Base-by-base conservation (phyloP, 2,888 invertebrate genomes). In the Toxonevra muliebris region DNA sequence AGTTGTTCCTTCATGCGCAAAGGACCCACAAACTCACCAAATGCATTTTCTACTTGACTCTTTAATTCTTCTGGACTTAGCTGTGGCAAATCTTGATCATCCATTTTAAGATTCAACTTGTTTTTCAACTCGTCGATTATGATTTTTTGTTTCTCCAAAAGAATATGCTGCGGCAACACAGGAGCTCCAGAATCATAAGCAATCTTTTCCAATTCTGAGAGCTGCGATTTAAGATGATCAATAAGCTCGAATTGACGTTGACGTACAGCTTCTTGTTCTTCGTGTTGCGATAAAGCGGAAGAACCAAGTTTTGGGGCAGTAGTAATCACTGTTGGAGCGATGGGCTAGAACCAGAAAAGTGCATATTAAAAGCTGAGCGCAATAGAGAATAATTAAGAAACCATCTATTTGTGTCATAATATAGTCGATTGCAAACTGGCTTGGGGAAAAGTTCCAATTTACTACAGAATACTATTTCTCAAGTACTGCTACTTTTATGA, bases 1-100 rank as follows among this genome's bases (percentile, higher is more conserved):
- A 99, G 88, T 85, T 98, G 97, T 80, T 98, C 98, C 85, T 98
- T 98, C 87, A 98, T 96, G 82, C 96, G 93, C 71, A 97, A 89
- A 15, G 96, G 96, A 77, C 96, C 97, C 19, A 98, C 93, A 80
- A 98, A 92, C 86, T 96, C 94, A 71, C 92, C 92, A 63, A 97
- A 90, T 0, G 96, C 96, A 80, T 91, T 90, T 83, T 97, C 96
- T 40, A 97, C 95, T 85, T 96, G 94, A 81, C 91, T 91, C 76
- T 92, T 90, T 52, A 97, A 87, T 81, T 96, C 95, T 67, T 95
- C 95, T 1, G 91, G 90, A 19, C 91, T 92, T 64, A 96, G 85
- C 42, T 89, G 88, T 71, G 90, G 89, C 75, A 89, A 87, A 75
- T 90, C 90, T 59, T 94, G 89, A 79, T 95, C 93, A 79, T 96